Conservation (phyloP, 2,113 vertebrate species). For the Gymnobelideus leadbeateri region DNA sequence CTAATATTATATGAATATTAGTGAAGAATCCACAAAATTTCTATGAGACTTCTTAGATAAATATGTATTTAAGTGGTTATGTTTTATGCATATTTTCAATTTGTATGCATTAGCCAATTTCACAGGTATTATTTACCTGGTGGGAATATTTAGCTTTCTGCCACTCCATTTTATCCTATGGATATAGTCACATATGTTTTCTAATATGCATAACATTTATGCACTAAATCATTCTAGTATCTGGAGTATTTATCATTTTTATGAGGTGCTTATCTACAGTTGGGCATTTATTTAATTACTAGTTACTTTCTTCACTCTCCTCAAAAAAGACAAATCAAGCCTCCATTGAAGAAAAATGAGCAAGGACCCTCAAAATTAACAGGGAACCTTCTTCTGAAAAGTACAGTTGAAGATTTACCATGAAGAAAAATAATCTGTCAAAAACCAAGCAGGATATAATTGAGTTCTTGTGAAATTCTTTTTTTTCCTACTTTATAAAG, state of each 20-base stretch:
- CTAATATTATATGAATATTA: conserved; percentile 69
- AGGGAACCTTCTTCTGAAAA: conserved; percentile 7
- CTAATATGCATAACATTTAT: conserved; percentile 52
- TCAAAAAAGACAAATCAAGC: conserved; percentile 38
- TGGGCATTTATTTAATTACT: conserved; percentile 53
- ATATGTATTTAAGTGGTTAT: conserved; percentile 63
- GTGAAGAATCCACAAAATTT: conserved; percentile 60
- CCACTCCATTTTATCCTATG: conserved; percentile 49
- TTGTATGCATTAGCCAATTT: conserved; percentile 58
- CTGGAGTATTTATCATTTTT: conserved; percentile 66
- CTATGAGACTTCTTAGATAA: conserved; percentile 64
- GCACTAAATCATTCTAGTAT: conserved; percentile 26
- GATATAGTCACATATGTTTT: conserved; percentile 62
- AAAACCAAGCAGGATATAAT: conserved; percentile 47
- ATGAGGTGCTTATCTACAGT: conserved; percentile 54
- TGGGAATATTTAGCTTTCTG: conserved; percentile 64
- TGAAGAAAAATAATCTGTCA: conserved; percentile 46
- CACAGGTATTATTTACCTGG: conserved; percentile 68
- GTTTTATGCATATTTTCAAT: conserved; percentile 60
- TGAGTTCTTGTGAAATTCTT: conserved; percentile 48
- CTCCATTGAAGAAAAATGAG: not conserved
- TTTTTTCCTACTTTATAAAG: conserved; percentile 36
- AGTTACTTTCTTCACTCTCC: conserved; percentile 45
- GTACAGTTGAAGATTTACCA: not conserved
- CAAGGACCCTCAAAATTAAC: not conserved